Conservation (phyloP, 2,888 invertebrate genomes). For the Tipula vernalis region DNA sequence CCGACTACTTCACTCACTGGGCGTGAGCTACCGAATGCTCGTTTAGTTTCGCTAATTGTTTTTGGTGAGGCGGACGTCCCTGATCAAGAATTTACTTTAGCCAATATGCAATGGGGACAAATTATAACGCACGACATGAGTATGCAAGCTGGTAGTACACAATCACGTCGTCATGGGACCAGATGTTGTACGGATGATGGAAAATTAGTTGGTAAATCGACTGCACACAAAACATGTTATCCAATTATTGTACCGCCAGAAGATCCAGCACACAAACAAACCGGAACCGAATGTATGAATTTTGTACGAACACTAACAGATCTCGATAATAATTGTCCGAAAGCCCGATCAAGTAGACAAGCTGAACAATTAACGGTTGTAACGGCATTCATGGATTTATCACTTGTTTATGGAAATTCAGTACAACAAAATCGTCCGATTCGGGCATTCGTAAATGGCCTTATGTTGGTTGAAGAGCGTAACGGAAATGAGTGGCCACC, state of each 20-base stretch:
- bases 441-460: constrained; percentile 54
- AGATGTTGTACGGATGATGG: constrained; percentile 50
- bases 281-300: constrained; percentile 44
- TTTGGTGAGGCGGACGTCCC: constrained; percentile 58
- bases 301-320: constrained; percentile 53
- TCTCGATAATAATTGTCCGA: constrained; percentile 44
- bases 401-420: constrained; percentile 68
- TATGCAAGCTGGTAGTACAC: constrained; percentile 41
- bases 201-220: constrained; percentile 35
- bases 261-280: constrained; percentile 40
- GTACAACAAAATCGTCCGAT: constrained; percentile 49
- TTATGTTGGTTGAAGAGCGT: constrained; percentile 47
- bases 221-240: constrained; percentile 37
- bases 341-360: constrained; percentile 35
- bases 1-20: constrained; percentile 53
- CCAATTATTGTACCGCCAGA: constrained; percentile 41
- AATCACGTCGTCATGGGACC: constrained; percentile 55
- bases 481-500: constrained; percentile 61
- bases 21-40: constrained; percentile 50
- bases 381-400: constrained; percentile 63
- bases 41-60: constrained; percentile 54
- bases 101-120: constrained; percentile 53
- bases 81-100: constrained; percentile 61
- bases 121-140: constrained; percentile 47
- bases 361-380: constrained; percentile 59